These are phyloP conservation scores for Aviceda subcristata DNA, from an alignment of 2,113 vertebrate genomes.

Conservation along the genomic window DNA sequence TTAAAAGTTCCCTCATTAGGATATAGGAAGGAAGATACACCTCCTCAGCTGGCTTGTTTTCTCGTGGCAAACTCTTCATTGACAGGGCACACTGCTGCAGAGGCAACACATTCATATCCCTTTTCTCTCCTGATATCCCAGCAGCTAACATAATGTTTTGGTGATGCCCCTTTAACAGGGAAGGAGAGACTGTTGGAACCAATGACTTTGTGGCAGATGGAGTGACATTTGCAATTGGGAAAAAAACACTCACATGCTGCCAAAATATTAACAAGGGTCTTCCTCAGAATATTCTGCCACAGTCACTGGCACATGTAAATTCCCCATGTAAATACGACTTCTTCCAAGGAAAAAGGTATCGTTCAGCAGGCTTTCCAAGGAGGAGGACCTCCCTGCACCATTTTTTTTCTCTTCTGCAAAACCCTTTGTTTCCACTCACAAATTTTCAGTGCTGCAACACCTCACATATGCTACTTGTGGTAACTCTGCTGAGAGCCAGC, in stretches of 20 bases:
- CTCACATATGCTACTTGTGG: accelerated
- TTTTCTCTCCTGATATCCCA: background rate
- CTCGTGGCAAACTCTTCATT: background rate
- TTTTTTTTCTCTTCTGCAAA: background rate
- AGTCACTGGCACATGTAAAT: background rate
- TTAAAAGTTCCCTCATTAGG: background rate
- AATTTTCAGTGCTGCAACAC: background rate
- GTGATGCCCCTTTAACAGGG: background rate
- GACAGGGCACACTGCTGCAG: background rate
- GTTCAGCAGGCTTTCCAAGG: background rate
- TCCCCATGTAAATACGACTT: background rate
- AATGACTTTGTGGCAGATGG: conserved; percentile 33
- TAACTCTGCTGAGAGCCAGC: background rate
- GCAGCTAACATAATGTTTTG: background rate
- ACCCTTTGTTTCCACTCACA: background rate
- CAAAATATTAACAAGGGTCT: conserved; percentile 32
- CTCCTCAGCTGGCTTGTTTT: background rate
- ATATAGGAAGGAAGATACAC: background rate
- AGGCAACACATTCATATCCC: accelerated
- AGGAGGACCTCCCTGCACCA: background rate
- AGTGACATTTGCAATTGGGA: background rate
- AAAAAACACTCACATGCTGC: background rate
- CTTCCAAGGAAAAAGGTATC: background rate
- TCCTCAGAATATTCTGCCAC: background rate
- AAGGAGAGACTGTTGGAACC: background rate